phyloP scores from a whole-genome alignment of 2,113 vertebrate genomes.

The Dascyllus trimaculatus region DNA sequence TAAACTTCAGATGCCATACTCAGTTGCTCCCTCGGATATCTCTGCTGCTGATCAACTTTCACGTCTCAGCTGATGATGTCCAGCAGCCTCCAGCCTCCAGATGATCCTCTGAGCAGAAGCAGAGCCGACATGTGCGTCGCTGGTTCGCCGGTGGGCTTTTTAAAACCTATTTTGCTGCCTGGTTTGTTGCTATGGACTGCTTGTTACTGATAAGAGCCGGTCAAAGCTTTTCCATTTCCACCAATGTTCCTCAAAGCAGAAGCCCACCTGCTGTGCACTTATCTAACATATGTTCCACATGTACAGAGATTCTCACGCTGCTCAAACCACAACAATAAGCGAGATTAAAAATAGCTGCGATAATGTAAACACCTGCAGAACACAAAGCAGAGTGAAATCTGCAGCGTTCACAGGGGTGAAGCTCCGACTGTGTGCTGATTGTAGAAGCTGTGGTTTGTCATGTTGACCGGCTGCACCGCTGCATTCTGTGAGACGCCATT shows the following conservation, averaged over 20 bases:
- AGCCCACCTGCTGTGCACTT: slow-evolving; percentile 53
- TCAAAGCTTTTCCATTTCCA: slow-evolving; percentile 67
- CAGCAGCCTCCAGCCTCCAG: slow-evolving; percentile 15
- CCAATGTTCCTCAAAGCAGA: slow-evolving; percentile 53
- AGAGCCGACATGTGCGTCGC: slow-evolving; percentile 29
- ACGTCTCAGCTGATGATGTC: slow-evolving; percentile 1
- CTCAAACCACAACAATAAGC: slow-evolving; percentile 25
- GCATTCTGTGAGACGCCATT: background rate
- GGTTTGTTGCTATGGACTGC: slow-evolving; percentile 64
- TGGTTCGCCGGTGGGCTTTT: slow-evolving; percentile 30
- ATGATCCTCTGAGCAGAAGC: slow-evolving; percentile 26
- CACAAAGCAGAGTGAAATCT: slow-evolving; percentile 13
- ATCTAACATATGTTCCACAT: slow-evolving; percentile 32
- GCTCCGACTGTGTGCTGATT: background rate
- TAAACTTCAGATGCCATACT: slow-evolving; percentile 37
- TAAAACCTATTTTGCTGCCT: slow-evolving; percentile 46
- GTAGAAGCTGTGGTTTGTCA: slow-evolving; percentile 13
- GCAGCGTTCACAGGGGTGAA: background rate
- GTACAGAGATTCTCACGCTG: slow-evolving; percentile 29
- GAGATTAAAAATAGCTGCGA: slow-evolving; percentile 34
- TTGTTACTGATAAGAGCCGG: slow-evolving; percentile 73
- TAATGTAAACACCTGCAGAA: slow-evolving; percentile 23
- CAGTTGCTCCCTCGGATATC: background rate
- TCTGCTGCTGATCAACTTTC: no score
- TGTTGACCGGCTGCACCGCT: slow-evolving; percentile 18